A percentile compares a stretch with the other conserved stretches of the same genome.
Conservation (phyloP, 2,797 vertebrate species). For the Pseudocheirus occidentalis region DNA sequence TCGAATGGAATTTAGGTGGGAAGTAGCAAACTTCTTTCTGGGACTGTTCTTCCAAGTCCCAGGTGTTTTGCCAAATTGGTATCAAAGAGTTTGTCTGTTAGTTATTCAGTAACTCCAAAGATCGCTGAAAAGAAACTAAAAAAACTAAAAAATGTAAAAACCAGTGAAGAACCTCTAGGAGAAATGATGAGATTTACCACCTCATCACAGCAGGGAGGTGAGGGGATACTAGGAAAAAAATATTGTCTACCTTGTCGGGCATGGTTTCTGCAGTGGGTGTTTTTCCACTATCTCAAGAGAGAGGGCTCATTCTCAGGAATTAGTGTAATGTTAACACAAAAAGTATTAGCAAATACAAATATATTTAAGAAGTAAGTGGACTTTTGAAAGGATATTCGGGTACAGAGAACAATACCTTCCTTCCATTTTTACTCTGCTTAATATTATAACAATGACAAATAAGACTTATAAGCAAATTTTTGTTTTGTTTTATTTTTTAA, state of each 20-base stretch:
- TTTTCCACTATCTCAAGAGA: neutral
- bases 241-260: neutral
- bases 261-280: neutral
- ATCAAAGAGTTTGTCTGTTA: neutral
- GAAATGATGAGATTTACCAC: neutral
- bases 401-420: neutral
- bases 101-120: conserved; percentile 46
- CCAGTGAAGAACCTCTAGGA: neutral
- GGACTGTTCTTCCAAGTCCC: neutral
- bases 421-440: conserved; percentile 22
- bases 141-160: neutral
- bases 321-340: neutral
- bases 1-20: conserved; percentile 11
- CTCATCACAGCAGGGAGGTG: neutral
- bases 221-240: neutral
- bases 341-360: neutral
- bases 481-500: neutral
- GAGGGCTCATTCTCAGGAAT: neutral
- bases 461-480: neutral
- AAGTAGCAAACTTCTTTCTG: neutral
- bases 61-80: conserved; percentile 43
- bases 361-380: neutral
- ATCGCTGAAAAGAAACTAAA: neutral
- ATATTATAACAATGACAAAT: conserved; percentile 28
- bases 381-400: neutral